These are phyloP conservation scores for Pomacea canaliculata DNA, from an alignment of 2,888 invertebrate genomes.

Conservation along the genomic window DNA sequence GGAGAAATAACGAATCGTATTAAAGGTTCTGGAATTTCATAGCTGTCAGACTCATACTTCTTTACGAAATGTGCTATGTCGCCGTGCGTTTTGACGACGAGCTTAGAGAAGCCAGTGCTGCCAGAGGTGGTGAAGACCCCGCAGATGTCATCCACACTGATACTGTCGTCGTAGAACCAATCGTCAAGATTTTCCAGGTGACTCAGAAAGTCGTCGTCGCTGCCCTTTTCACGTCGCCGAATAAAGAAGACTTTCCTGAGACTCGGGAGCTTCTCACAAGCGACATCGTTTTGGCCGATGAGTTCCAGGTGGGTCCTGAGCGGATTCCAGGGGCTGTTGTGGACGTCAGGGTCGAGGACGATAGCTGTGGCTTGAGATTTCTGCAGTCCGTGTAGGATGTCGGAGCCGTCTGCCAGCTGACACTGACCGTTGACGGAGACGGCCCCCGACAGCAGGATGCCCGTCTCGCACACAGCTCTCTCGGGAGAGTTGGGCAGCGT, in stretches of 20 bases:
- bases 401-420: constrained; percentile 23
- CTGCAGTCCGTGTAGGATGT: constrained; percentile 7
- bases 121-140: constrained; percentile 19
- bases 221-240: too few relatives aligned
- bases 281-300: not conserved
- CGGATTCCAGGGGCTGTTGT: constrained; percentile 10
- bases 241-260: not conserved
- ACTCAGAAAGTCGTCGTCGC: not conserved
- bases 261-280: not conserved
- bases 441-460: constrained; percentile 24
- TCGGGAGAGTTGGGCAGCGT: constrained; percentile 33
- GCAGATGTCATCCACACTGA: not conserved
- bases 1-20: constrained; percentile 15
- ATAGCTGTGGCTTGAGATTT: not conserved
- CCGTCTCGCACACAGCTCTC: constrained; percentile 30
- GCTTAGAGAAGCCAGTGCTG: constrained; percentile 20
- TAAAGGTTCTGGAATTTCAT: too few relatives aligned
- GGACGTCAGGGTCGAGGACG: constrained; percentile 7
- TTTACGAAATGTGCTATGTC: not conserved
- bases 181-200: not conserved
- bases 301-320: not conserved
- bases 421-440: constrained; percentile 31
- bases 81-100: constrained; percentile 15
- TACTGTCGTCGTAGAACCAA: not conserved
- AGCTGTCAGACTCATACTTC: not conserved